Base-by-base conservation (phyloP, 92 coral and sea anemone species). In the Palythoa heliodiscus region DNA sequence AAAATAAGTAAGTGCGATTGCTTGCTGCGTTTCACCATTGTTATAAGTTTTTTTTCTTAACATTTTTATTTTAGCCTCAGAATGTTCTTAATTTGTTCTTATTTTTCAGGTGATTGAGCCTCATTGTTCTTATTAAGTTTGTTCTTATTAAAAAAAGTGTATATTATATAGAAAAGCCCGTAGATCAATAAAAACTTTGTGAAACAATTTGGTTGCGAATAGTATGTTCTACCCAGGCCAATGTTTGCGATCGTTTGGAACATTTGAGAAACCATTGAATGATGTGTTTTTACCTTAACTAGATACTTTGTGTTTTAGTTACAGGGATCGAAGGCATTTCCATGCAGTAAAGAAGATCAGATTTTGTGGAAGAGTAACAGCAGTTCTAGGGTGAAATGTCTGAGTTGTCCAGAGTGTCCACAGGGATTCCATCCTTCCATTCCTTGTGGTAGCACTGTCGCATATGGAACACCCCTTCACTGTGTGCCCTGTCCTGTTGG, bases 381-480 rank as follows among this genome's bases (percentile, higher is more conserved):
- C 81, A 54, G 48, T 12, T 52, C 81, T 7, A 76, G 40, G 52
- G 25, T 22, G 12, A 76, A 29, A 25, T 76, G 81, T 19, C 22
- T 76, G 12, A 17, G 25, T 15, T 76, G 81, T 76, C 81, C 81
- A 12, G 81, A 76, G 3, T 76, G 81, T 25, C 81, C 81, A 13
- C 22, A 24, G 19, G 81, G 81, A 52, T 37, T 52, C n/a, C 81
- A 76, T 2, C 67, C 81, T 7, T 76, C 81, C 1, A 76, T 76
- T 20, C 5, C 81, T 23, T 76, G 81, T 76, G 81, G 81, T 35
- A 52, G 67, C 24, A 48, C 67, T 54, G 81, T 25, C n/a, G 15
- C 24, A 16, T 76, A 76, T 15, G 81, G 81, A 24, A 76, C 81
- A 22, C 81, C 81, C 23, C 68, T 76, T 24, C 81, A 76, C 24